Base-by-base conservation (phyloP, 1,140 invertebrate genomes). In the Trialeurodes vaporariorum region DNA sequence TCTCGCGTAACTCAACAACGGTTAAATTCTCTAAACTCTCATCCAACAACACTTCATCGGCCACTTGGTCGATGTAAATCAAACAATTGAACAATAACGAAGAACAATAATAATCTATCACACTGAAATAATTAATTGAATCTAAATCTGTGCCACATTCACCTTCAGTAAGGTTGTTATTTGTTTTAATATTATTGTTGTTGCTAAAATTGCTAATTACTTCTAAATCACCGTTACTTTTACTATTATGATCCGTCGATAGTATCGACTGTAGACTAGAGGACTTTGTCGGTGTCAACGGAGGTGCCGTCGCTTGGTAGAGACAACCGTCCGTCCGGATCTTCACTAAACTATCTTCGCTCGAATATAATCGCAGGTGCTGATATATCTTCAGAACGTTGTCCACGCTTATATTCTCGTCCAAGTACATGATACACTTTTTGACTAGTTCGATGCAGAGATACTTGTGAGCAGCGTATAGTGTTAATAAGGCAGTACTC, bases 381-480 rank as follows among this genome's bases (percentile, higher is more conserved):
- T 79, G 77, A 62, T 83, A 79, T 61, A 85, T 79, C 34, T 77
- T 71, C 0, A 85, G 76, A 1, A 83, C 83, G n/a, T 80, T 83
- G 0, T 73, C 71, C 0, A 76, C 66, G 1, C 72, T 79, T 0
- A 83, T 68, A 67, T 82, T 79, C 1, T 72, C 71, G 22, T 82
- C 81, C 1, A 90, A 77, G 64, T 84, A 86, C 11, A 80, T 75
- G 1, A 86, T 82, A 65, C 87, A 87, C 13, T 83, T 75, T 61
- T 81, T 77, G 21, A 84, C 83, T 12, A 90, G 77, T 27, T 81
- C 83, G 1, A 82, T 80, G 67, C 87, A 86, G 2, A 87, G 76
- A 70, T 88, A 89, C 68, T 87, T 85, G 72, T 87, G 84, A 5
- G 86, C 85, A 0, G 84, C 84, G 71, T 87, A 83, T 0, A 89